Evolutionary conservation across 2,797 vertebrate genomes (phyloP), one percentile per base, ranked within the genome.

Genomic region (Diceros bicornis): DNA sequence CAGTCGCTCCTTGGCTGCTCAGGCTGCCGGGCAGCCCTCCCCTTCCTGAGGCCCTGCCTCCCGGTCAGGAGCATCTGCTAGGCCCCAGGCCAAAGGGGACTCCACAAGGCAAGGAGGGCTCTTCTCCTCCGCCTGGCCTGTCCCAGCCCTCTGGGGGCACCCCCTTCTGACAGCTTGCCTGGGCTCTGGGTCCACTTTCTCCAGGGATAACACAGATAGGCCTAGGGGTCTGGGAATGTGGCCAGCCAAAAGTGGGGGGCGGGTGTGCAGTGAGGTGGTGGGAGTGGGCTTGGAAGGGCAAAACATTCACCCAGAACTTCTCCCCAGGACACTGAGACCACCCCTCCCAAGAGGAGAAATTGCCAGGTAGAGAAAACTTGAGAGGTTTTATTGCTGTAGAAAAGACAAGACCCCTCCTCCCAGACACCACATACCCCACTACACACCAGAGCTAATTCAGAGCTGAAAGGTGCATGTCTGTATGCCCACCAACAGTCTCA

Each of bases 401-500:
- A 84, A 95, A 95, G 83, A 75, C 41, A 68, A 95, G 93, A 93
- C 4, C 69, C 32, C 27, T n/a, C 64, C 23, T 71, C 29, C 34
- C 64, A 29, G 29, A 61, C 14, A 82, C 52, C 78, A 77, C 82
- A 82, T 6, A 61, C 62, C 57, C 93, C 34, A 34, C 4, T 4
- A 41, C 55, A 94, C 34, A 89, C 68, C 77, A 37, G 83, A 97
- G 93, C 98, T 98, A 95, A 98, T 96, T 97, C 96, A 89, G 88
- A 98, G 97, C 97, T 97, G 92, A 97, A 97, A 97, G 98, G 97
- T 94, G 97, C 98, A 98, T 98, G 98, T 98, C 98, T 97, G 78
- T 98, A 74, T 97, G 91, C 71, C n/a, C 82, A 81, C 55, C 47
- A 77, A 94, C 93, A 77, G 37, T 52, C 81, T 94, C 16, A 41